These are phyloP conservation scores for Zeugodacus cucurbitae DNA, from an alignment of 1,140 invertebrate species.

Conservation along the genomic window DNA sequence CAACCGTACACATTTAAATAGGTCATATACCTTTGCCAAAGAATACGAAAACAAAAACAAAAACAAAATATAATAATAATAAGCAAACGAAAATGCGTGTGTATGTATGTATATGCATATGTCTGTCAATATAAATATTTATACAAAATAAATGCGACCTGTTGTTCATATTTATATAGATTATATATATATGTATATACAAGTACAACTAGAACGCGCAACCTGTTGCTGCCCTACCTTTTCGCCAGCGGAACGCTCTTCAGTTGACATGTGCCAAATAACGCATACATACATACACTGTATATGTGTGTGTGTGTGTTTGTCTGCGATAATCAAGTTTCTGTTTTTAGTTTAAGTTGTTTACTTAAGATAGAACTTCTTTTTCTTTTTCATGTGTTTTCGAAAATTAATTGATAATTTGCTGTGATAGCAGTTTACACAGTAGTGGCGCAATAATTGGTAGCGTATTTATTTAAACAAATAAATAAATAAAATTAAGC, in stretches of 20 bases:
- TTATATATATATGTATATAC: background rate
- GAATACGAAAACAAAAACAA: background rate
- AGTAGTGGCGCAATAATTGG: background rate
- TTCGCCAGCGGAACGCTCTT: background rate
- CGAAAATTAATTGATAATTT: background rate
- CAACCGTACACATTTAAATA: background rate
- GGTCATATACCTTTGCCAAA: background rate
- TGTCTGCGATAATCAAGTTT: background rate
- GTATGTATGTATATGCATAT: background rate
- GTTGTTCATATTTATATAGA: background rate
- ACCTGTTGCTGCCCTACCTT: background rate
- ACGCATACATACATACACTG: background rate
- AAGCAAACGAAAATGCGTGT: background rate
- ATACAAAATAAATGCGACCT: background rate
- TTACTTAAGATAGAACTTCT: background rate
- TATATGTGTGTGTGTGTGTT: background rate
- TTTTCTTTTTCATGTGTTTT: background rate
- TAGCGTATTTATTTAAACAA: background rate
- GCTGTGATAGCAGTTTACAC: background rate
- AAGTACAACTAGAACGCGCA: background rate
- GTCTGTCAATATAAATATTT: background rate
- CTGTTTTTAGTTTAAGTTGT: background rate
- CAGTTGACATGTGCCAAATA: slow-evolving; percentile 5
- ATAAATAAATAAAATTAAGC: too few relatives aligned
- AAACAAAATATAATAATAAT: too few relatives aligned